Base-by-base conservation (phyloP, 30 jellyfish, hydroid and myxozoan species). In the Turritopsis rubra region DNA sequence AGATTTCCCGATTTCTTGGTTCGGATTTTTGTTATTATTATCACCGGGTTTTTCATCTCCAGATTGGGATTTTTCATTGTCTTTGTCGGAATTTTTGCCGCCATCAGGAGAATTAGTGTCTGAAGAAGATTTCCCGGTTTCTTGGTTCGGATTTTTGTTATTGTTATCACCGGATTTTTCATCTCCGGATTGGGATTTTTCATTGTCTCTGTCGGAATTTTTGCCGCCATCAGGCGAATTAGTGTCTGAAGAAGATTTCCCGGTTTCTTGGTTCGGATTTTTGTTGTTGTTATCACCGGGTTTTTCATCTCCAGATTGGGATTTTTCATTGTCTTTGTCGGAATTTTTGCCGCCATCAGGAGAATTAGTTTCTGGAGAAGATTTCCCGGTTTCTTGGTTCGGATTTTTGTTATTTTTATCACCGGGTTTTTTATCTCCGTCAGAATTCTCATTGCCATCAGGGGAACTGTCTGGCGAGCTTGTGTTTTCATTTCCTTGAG, bases 211-310 rank as follows among this genome's bases (percentile, higher is more conserved):
- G 30, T 68, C 17, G 17, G 76, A 66, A 66, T 66, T 68, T 9
- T 41, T 13, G 13, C 13, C 60, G 5, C 60, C 60, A 41, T 66
- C 76, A 7, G 27, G 27, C 29, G 76, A 21, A 68, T 68, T 19
- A 7, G 16, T 9, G 19, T 23, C 30, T 7, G 8, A 19, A 9
- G 77, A 66, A 3, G 27, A 21, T 66, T 1, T 68, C 30, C 31
- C 77, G 30, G 28, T 68, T 23, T 23, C 0, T 0, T 68, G 0
- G 30, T 68, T 68, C 19, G 77, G 30, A 68, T 68, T 27, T 9
- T 27, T 27, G 17, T 66, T 66, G 76, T 26, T 68, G 19, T 68
- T 68, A n/a, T 68, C 77, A 7, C 77, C 30, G 28, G 77, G 77
- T 1, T 68, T 68, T 68, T 66, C 17, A 7, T 21, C 29, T 1